Percentiles rank a stretch among this genome's conserved stretches.
phyloP scores from a whole-genome alignment of 1,140 invertebrate species.

The Plectus sambesii region DNA sequence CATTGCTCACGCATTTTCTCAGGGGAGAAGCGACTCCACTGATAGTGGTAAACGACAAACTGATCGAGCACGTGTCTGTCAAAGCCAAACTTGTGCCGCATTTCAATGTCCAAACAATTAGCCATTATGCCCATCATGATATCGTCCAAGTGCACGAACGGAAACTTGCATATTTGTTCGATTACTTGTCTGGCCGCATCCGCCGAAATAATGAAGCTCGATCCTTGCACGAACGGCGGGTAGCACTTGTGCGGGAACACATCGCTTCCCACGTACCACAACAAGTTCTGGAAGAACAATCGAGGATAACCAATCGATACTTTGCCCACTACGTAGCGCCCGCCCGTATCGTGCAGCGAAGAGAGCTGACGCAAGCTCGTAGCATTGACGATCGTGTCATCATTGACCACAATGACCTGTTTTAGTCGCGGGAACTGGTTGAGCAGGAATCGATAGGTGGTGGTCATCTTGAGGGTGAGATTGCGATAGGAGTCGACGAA shows the following conservation, averaged over 20 bases:
- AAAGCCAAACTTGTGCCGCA: slow-evolving; percentile 38
- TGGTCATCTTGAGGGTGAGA: slow-evolving; percentile 44
- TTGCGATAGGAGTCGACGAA: slow-evolving; percentile 43
- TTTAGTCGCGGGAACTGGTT: slow-evolving; percentile 22
- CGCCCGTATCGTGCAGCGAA: neutral
- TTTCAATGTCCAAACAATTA: slow-evolving; percentile 35
- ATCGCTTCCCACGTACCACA: slow-evolving; percentile 38
- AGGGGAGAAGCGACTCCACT: slow-evolving; percentile 32
- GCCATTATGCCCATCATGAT: slow-evolving; percentile 41
- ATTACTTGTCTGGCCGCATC: slow-evolving; percentile 25
- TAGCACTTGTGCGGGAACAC: slow-evolving; percentile 42
- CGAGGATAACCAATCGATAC: slow-evolving; percentile 43
- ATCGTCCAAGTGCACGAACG: slow-evolving; percentile 39
- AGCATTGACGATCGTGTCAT: slow-evolving; percentile 45
- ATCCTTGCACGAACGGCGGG: slow-evolving; percentile 42
- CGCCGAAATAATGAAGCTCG: slow-evolving; percentile 34
- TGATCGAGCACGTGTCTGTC: slow-evolving; percentile 33
- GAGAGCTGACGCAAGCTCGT: slow-evolving; percentile 32
- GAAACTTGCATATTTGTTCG: slow-evolving; percentile 38
- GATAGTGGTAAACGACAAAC: slow-evolving; percentile 45
- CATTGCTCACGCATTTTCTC: slow-evolving; percentile 29
- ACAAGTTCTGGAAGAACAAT: slow-evolving; percentile 40
- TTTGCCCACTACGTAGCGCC: slow-evolving; percentile 35
- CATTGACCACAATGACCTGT: slow-evolving; percentile 44
- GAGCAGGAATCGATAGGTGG: slow-evolving; percentile 32